Conservation (phyloP, 2,888 invertebrate species). For the Pecten maximus region DNA sequence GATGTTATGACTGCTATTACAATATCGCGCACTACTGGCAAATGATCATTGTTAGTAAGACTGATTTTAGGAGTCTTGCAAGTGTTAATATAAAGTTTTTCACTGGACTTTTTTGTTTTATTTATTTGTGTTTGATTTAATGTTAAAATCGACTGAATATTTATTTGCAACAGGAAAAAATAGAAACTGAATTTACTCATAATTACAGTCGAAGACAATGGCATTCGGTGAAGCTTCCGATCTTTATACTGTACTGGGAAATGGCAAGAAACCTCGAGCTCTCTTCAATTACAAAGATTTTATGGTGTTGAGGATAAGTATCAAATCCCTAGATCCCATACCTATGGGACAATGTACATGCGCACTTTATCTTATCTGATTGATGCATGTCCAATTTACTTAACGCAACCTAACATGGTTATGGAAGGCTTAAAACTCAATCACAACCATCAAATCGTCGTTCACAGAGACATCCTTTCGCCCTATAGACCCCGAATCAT, state of each 20-base stretch:
- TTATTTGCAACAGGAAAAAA: no score
- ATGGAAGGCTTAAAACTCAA: neutral
- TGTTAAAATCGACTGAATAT: no score
- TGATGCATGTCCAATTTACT: neutral
- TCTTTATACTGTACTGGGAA: neutral
- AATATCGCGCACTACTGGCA: no score
- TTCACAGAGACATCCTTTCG: neutral
- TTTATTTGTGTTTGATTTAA: no score
- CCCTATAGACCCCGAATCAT: neutral
- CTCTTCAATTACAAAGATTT: neutral
- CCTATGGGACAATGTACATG: neutral
- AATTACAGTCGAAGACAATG: no score
- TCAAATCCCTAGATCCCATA: neutral
- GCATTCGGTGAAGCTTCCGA: no score
- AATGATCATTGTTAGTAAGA: no score
- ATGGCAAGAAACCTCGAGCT: neutral
- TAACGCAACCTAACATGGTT: neutral
- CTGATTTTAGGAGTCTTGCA: no score
- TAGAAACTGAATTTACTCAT: no score
- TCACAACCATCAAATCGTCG: conserved; percentile 16
- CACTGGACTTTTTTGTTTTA: no score
- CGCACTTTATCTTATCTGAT: neutral
- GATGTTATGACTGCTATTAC: no score
- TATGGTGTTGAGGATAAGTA: neutral
- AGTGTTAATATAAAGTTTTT: no score